Evolutionary conservation across 2,797 vertebrate species (phyloP).

Genomic region (Enteromius treurensis): DNA sequence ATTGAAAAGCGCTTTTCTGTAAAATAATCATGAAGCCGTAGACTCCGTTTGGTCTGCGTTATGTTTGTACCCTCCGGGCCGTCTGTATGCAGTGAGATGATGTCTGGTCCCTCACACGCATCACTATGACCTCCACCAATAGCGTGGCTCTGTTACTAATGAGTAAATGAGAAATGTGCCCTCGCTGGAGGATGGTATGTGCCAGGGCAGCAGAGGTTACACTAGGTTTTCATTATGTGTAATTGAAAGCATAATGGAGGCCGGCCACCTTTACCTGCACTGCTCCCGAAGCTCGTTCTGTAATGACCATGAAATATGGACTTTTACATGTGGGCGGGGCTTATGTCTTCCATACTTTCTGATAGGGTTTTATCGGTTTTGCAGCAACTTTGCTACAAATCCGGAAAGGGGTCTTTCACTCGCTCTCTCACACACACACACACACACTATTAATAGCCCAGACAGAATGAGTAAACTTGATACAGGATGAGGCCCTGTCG

Average conservation of each 20-base stretch:
- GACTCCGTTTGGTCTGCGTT: slow-evolving; percentile 10
- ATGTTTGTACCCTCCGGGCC: slow-evolving; percentile 1
- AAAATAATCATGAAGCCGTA: neutral
- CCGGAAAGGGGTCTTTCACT: slow-evolving; percentile 37
- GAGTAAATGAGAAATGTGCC: slow-evolving; percentile 61
- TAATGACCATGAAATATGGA: slow-evolving; percentile 57
- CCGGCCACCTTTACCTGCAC: slow-evolving; percentile 62
- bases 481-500: slow-evolving; percentile 11
- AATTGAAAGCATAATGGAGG: slow-evolving; percentile 75
- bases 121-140: slow-evolving; percentile 13
- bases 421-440: slow-evolving; percentile 19
- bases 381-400: slow-evolving; percentile 20
- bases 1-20: neutral
- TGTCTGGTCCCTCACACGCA: slow-evolving; percentile 41
- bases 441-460: slow-evolving; percentile 19
- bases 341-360: slow-evolving; percentile 29
- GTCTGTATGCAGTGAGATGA: slow-evolving; percentile 35
- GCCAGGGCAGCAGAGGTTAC: slow-evolving; percentile 65
- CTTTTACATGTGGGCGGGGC: slow-evolving; percentile 4
- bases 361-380: slow-evolving; percentile 39
- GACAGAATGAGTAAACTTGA: slow-evolving; percentile 20
- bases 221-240: slow-evolving; percentile 76
- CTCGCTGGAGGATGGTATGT: slow-evolving; percentile 61
- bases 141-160: slow-evolving; percentile 41
- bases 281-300: slow-evolving; percentile 36